Evolutionary conservation across 2,888 invertebrate genomes (phyloP), one percentile per base, ranked within the genome.

Genomic region (Bellardia bayeri): DNA sequence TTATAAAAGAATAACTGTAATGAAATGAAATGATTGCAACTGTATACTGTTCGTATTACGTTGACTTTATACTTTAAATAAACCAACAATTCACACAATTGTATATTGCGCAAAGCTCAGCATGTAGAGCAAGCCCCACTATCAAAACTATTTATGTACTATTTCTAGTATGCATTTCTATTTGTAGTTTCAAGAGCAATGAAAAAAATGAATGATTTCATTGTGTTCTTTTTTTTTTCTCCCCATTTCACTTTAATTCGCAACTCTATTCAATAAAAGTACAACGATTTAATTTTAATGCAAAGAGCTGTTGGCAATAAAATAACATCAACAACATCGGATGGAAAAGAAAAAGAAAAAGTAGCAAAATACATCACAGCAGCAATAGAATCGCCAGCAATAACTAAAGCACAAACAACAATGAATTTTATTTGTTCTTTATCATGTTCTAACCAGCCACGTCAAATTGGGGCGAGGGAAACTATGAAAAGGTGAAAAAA

Each of bases 231-330:
- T 68, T 75, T 23, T 23, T 58, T 63, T 33, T 56, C 14, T 54
- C 16, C 40, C 56, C 33, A 13, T 75, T 71, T 14, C 7, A 69
- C 64, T 64, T 5, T 40, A 40, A 23, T 33, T 49, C 49, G 63
- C n/a, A 58, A 63, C 33, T 45, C 68, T 23, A 72, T 51, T 76
- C 64, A 78, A 64, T 80, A 30, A 72, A 61, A 72, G 74, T 63
- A 68, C 49, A 79, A 58, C 49, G 61, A 66, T 72, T 74, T 66
- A 61, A 78, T 61, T 84, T 84, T 54, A 56, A 76, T 61, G 49
- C 40, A 80, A 80, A 80, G 68, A 54, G 76, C 76, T 66, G 23
- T 69, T 37, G 58, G 71, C 58, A 30, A 71, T 71, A 51, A 58
- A 79, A 58, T 30, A 79, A 79, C 42, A 54, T n/a, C 40, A 78